A percentile compares a stretch with the other conserved stretches of the same genome.
Conservation (phyloP, 2,797 vertebrate genomes). For the Lepidocolaptes lacrymiger region DNA sequence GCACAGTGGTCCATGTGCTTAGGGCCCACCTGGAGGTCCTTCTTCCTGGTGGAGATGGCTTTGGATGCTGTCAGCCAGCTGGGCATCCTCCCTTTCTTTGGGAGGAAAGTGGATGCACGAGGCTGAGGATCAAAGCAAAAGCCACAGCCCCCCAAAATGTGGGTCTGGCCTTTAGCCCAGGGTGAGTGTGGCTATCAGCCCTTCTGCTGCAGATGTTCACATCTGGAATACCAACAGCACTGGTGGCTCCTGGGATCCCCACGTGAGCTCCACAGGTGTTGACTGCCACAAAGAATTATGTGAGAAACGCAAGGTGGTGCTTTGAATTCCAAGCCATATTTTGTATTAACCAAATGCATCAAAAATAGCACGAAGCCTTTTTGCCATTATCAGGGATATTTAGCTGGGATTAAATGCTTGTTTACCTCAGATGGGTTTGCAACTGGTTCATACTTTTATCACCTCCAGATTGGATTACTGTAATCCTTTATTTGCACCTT, state of each 20-base stretch:
- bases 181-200: not conserved
- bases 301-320: not conserved
- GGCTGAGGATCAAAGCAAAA: not conserved
- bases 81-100: not conserved
- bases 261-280: not conserved
- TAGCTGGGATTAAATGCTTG: slow-evolving; percentile 60
- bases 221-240: not conserved
- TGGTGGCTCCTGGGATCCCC: not conserved
- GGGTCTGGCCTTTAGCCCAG: not conserved
- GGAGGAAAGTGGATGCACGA: not conserved
- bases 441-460: slow-evolving; percentile 42
- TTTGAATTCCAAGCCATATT: slow-evolving; percentile 23
- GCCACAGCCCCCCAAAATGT: not conserved
- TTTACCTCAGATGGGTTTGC: slow-evolving; percentile 53
- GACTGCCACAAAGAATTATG: not conserved
- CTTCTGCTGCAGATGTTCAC: not conserved
- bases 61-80: not conserved
- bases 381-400: slow-evolving; percentile 56
- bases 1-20: accelerated
- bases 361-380: not conserved
- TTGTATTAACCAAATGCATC: slow-evolving; percentile 33
- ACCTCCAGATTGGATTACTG: slow-evolving; percentile 64
- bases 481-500: slow-evolving; percentile 55
- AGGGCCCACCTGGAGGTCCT: not conserved
- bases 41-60: not conserved